These are phyloP conservation scores for Acleris sparsana DNA, from an alignment of 2,888 invertebrate species.

Conservation along the genomic window DNA sequence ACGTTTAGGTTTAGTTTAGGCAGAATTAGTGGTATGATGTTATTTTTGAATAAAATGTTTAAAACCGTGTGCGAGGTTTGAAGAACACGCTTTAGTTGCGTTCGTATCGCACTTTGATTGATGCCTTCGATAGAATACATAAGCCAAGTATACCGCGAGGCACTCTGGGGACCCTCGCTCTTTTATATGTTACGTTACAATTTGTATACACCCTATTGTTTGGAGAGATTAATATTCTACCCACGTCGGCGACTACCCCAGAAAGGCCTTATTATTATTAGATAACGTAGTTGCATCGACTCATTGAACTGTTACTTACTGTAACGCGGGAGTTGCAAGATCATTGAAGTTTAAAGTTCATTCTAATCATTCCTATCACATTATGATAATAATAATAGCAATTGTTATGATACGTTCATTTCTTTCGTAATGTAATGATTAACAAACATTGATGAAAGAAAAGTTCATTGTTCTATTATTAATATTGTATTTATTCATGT, in stretches of 20 bases:
- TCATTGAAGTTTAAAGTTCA: conserved; percentile 65
- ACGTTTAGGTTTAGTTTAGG: conserved; percentile 74
- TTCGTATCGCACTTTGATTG: conserved; percentile 65
- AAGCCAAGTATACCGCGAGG: conserved; percentile 49
- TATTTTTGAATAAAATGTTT: conserved; percentile 66
- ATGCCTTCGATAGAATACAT: conserved; percentile 72
- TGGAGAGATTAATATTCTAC: conserved; percentile 40
- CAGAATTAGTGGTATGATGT: conserved; percentile 68
- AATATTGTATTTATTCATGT: conserved; percentile 83
- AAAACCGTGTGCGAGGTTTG: conserved; percentile 61
- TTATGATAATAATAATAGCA: conserved; percentile 55
- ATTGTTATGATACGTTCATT: conserved; percentile 61
- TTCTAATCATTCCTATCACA: conserved; percentile 77
- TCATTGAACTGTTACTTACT: conserved; percentile 52
- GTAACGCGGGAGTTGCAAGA: conserved; percentile 40
- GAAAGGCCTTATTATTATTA: conserved; percentile 35
- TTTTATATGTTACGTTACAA: conserved; percentile 41
- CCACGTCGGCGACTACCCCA: conserved; percentile 31
- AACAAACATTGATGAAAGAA: conserved; percentile 61
- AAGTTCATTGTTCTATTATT: conserved; percentile 74
- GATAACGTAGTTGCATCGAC: conserved; percentile 38
- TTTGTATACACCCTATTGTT: conserved; percentile 37
- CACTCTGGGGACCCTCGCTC: conserved; percentile 46
- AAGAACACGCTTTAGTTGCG: conserved; percentile 60
- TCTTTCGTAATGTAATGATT: conserved; percentile 63